Evolutionary conservation across 2,797 vertebrate species (phyloP).

Genomic region (Periparus ater): DNA sequence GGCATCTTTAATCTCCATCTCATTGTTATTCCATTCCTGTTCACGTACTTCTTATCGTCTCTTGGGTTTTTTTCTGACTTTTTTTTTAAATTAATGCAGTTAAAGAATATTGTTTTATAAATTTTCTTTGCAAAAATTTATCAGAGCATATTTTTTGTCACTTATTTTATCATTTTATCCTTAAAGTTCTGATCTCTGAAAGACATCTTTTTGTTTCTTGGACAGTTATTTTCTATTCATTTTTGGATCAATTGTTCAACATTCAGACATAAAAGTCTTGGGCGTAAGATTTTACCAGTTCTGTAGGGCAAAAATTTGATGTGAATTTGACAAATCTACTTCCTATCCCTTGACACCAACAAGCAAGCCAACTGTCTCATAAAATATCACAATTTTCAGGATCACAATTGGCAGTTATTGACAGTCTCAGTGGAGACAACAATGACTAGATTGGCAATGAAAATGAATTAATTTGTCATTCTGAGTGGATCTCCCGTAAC

Average conservation of each 20-base stretch:
- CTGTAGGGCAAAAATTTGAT: background rate
- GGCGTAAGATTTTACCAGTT: background rate
- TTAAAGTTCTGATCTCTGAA: background rate
- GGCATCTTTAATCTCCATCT: background rate
- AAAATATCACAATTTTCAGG: slow-evolving; percentile 32
- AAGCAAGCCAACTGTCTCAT: slow-evolving; percentile 19
- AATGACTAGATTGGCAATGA: slow-evolving; percentile 55
- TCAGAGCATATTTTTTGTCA: background rate
- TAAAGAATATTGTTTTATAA: background rate
- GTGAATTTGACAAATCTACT: background rate
- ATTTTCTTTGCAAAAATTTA: background rate
- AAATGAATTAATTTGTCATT: slow-evolving; percentile 59
- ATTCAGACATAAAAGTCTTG: background rate
- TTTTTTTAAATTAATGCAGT: background rate
- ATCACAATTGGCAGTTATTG: slow-evolving; percentile 42
- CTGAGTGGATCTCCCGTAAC: slow-evolving; percentile 24
- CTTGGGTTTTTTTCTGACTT: fast-evolving
- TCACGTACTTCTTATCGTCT: background rate
- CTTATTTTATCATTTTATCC: background rate
- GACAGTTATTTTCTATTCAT: background rate
- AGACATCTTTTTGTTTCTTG: background rate
- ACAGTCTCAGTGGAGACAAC: slow-evolving; percentile 31
- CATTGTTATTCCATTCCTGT: background rate
- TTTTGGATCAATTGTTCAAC: background rate
- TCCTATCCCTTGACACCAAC: background rate